phyloP scores from a whole-genome alignment of 2,113 vertebrate species.

The Isichthys henryi region DNA sequence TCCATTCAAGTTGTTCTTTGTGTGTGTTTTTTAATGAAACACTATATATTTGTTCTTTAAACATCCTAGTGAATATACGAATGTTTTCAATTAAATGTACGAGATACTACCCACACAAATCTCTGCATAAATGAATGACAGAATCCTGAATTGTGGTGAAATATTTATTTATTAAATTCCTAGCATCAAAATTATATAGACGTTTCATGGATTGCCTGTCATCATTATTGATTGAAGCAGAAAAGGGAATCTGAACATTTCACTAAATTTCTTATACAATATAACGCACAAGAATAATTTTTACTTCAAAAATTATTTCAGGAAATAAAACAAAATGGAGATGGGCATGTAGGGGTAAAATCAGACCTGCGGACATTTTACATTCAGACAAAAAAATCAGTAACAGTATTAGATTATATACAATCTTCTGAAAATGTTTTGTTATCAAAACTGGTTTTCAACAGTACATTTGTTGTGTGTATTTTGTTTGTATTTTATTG shows the following conservation, averaged over 20 bases:
- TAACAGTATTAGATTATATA: background rate
- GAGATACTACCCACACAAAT: background rate
- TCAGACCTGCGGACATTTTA: background rate
- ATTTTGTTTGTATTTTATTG: background rate
- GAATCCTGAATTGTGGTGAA: background rate
- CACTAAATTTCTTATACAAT: background rate
- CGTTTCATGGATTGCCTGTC: background rate
- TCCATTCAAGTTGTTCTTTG: background rate
- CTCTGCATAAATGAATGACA: background rate
- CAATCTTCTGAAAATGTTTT: background rate
- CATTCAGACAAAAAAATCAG: background rate
- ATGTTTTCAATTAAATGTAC: background rate
- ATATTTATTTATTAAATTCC: background rate
- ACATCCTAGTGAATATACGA: background rate
- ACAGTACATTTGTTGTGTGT: background rate
- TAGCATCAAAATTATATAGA: background rate
- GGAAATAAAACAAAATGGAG: conserved; percentile 15
- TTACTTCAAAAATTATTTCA: background rate
- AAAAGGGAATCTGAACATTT: background rate
- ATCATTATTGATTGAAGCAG: background rate
- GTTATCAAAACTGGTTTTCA: background rate
- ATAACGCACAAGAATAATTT: background rate
- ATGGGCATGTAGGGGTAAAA: background rate
- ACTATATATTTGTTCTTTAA: background rate
- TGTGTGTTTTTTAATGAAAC: background rate